Evolutionary conservation across 2,888 invertebrate species (phyloP).

Genomic region (Schrankia costaestrigalis): DNA sequence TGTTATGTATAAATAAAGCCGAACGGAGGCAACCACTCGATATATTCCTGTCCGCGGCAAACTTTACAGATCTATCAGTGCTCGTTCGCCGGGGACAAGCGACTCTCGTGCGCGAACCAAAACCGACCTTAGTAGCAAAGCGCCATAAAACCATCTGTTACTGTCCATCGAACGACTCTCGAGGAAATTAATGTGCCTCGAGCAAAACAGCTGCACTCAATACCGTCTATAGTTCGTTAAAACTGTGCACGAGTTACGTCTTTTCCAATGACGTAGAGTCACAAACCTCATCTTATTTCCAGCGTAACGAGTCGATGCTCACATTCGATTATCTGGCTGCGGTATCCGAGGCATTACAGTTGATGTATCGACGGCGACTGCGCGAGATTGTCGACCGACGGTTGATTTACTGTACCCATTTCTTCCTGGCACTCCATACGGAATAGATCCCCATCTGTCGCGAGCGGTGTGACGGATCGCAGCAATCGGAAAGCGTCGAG

Average conservation of each 20-base stretch:
- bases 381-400: conserved; percentile 74
- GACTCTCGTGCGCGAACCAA: conserved; percentile 39
- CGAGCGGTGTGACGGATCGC: conserved; percentile 68
- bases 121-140: conserved; percentile 48
- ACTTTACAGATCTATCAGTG: conserved; percentile 78
- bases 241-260: conserved; percentile 43
- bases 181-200: conserved; percentile 20
- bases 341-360: conserved; percentile 79
- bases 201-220: conserved; percentile 30
- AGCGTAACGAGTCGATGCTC: conserved; percentile 79
- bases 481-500: conserved; percentile 70
- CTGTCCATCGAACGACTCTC: conserved; percentile 21
- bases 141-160: conserved; percentile 20
- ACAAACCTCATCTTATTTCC: conserved; percentile 77
- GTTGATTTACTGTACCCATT: conserved; percentile 76
- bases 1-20: conserved; percentile 80
- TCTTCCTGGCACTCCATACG: conserved; percentile 75
- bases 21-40: conserved; percentile 80
- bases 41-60: conserved; percentile 80
- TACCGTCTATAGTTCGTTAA: conserved; percentile 44
- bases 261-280: conserved; percentile 43
- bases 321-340: conserved; percentile 79
- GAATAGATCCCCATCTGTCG: conserved; percentile 73
- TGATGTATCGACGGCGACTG: conserved; percentile 78
- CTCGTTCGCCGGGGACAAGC: conserved; percentile 56